Conservation (phyloP, 2,888 invertebrate genomes). For the Orthonevra nobilis region DNA sequence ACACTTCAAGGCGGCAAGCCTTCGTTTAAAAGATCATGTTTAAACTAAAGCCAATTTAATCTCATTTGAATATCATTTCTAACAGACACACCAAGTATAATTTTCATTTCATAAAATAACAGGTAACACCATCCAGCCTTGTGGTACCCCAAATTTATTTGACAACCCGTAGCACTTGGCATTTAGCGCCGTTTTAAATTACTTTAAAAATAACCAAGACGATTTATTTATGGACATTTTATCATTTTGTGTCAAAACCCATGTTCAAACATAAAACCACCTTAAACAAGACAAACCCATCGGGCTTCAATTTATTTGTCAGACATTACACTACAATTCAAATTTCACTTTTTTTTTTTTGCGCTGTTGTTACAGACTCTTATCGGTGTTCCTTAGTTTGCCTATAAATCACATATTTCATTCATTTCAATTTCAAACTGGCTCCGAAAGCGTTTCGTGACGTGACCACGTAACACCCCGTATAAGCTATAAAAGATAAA, state of each 20-base stretch:
- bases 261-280: background rate
- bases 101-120: background rate
- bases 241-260: conserved; percentile 4
- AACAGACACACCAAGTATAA: no score
- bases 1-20: no score
- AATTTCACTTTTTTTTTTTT: conserved; percentile 40
- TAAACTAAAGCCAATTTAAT: no score
- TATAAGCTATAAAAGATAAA: background rate
- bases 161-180: conserved; percentile 39
- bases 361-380: no score
- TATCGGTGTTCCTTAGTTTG: conserved; percentile 15
- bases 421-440: conserved; percentile 3
- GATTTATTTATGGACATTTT: conserved; percentile 2
- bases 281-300: background rate
- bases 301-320: conserved; percentile 15
- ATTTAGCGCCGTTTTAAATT: conserved; percentile 43
- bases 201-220: background rate
- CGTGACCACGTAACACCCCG: conserved; percentile 8
- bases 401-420: conserved; percentile 20
- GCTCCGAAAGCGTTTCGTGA: conserved; percentile 18
- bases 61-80: no score
- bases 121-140: conserved; percentile 18
- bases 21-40: no score
- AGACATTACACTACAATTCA: conserved; percentile 29
- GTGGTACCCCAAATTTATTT: conserved; percentile 18